Conservation (phyloP, 2,888 invertebrate genomes). For the Andrena trimmerana region DNA sequence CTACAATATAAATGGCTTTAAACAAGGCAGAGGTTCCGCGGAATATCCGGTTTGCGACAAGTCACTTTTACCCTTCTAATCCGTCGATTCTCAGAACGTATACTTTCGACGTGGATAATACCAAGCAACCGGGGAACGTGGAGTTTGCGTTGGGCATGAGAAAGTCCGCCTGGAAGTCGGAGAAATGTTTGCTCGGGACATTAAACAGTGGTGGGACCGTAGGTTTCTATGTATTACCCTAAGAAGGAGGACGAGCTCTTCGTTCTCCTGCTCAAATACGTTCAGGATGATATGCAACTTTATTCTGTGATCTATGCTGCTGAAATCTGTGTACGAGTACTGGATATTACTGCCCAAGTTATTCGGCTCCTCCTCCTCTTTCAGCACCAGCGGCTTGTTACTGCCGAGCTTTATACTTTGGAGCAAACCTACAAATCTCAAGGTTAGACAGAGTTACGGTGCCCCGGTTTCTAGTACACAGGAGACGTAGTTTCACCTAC, state of each 20-base stretch:
- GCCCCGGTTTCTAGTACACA: neutral
- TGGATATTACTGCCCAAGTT: conserved; percentile 82
- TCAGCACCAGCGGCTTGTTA: conserved; percentile 83
- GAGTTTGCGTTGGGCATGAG: conserved; percentile 82
- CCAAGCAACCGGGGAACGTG: conserved; percentile 85
- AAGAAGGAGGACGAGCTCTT: conserved; percentile 86
- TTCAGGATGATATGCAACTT: conserved; percentile 87
- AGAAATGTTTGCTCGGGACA: neutral
- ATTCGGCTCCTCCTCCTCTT: conserved; percentile 73
- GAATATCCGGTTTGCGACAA: no score
- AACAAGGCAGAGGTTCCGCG: neutral
- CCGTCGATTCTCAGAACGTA: conserved; percentile 86
- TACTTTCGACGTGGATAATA: conserved; percentile 86
- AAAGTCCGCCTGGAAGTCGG: conserved; percentile 80
- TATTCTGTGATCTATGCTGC: conserved; percentile 87
- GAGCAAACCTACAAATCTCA: conserved; percentile 83
- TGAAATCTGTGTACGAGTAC: conserved; percentile 87
- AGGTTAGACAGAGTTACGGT: neutral
- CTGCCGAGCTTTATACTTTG: conserved; percentile 85
- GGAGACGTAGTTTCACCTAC: conserved; percentile 75
- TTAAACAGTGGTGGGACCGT: neutral
- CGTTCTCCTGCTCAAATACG: conserved; percentile 86
- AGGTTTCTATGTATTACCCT: conserved; percentile 81
- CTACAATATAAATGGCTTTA: conserved; percentile 70
- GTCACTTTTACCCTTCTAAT: conserved; percentile 81